Base-by-base conservation (phyloP, 1,140 invertebrate species). In the Brachionus sp. region DNA sequence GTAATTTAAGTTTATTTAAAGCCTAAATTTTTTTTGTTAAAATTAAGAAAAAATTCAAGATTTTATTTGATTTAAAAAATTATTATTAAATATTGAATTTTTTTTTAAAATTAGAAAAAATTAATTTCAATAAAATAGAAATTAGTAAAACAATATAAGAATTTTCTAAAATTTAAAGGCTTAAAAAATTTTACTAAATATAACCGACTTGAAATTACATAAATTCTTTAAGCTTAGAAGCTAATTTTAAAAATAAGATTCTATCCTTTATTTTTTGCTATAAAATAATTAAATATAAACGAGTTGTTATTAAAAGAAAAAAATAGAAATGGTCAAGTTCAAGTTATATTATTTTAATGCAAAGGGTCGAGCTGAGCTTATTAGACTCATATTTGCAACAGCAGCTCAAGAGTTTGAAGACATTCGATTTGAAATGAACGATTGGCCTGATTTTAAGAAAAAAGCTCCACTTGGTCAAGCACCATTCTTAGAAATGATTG, bases 391-490 rank as follows among this genome's bases (percentile, higher is more conserved):
- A 7, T 85, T 85, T 53, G 85, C 83, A 12, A 19, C 77, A 12
- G 85, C 83, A n/a, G 64, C 33, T 5, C 29, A 70, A n/a, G 37
- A 77, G 50, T 85, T 64, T 46, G 85, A 85, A 85, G 85, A 85
- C 66, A 44, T 75, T 7, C 35, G 85, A 37, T 37, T 85, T 25
- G 75, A 77, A 35, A 39, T 29, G 4, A 77, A 84, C 1, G 42
- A 85, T 16, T 86, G 86, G 86, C 84, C 84, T 6, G 50, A 82
- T 0, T 53, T 83, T 13, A 86, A 86, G 80, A 80, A 70, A 7
- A 82, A 53, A n/a, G 83, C 83, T 12, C 85, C 85, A 6, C 85
- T 84, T 33, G 84, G 83, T 13, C 68, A 84, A 77, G 37, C 84
- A 23, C 85, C 82, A 33, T 39, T 75, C 23, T 25, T 83, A 33